A percentile compares a stretch with the other conserved stretches of the same genome.
phyloP scores from a whole-genome alignment of 2,113 vertebrate genomes.

The Columba janthina region DNA sequence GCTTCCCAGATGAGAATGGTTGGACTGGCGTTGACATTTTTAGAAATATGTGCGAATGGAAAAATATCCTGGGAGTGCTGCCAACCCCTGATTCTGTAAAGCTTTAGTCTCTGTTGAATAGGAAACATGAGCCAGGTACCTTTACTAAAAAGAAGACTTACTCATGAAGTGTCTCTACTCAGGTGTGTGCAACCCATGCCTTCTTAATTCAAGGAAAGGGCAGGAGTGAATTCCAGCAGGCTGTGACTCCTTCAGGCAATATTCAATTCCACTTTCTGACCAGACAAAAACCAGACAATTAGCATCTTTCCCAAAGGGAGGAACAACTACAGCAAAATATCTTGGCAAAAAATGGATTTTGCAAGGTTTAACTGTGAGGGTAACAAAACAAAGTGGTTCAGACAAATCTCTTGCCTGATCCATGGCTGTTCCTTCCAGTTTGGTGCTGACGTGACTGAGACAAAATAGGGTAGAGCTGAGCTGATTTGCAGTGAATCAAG shows the following conservation, averaged over 20 bases:
- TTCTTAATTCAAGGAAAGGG: not conserved
- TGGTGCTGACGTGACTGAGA: not conserved
- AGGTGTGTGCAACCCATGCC: not conserved
- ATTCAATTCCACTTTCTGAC: not conserved
- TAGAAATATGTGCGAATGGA: slow-evolving; percentile 51
- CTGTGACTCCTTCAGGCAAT: not conserved
- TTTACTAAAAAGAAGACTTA: not conserved
- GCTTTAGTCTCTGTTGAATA: not conserved
- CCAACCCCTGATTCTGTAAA: not conserved
- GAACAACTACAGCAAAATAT: not conserved
- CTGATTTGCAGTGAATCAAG: not conserved
- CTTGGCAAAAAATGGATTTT: not conserved
- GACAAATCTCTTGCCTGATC: not conserved
- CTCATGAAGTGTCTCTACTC: not conserved
- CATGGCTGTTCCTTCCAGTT: not conserved
- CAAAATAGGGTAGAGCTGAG: not conserved
- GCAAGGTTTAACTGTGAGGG: not conserved
- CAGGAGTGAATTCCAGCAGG: not conserved
- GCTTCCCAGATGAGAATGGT: slow-evolving; percentile 36
- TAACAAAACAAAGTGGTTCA: not conserved
- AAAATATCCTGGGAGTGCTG: slow-evolving; percentile 58
- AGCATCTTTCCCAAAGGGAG: not conserved
- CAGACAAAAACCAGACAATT: not conserved
- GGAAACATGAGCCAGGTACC: not conserved
- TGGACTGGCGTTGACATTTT: slow-evolving; percentile 42